phyloP scores from a whole-genome alignment of 2,797 vertebrate species.

The Danionella dracula region DNA sequence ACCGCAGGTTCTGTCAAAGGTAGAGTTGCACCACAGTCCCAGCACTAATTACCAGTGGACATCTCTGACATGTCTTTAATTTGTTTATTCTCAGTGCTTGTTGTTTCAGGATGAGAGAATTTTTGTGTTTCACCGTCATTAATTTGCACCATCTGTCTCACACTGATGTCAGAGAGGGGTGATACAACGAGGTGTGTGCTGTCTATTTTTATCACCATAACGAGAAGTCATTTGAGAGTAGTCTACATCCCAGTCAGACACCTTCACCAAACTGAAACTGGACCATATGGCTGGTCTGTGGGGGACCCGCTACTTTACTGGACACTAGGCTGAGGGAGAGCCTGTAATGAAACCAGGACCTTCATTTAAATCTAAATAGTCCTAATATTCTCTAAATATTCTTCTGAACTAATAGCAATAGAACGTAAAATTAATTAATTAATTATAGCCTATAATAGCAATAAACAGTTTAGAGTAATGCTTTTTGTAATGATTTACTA shows the following conservation, averaged over 20 bases:
- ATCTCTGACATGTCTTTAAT: conserved; percentile 19
- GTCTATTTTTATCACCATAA: conserved; percentile 74
- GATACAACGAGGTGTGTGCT: conserved; percentile 66
- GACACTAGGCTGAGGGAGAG: conserved; percentile 55
- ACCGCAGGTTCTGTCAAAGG: conserved; percentile 11
- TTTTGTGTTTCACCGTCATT: conserved; percentile 61
- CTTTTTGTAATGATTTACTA: too few relatives aligned
- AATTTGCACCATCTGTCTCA: conserved; percentile 70
- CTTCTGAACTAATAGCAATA: too few relatives aligned
- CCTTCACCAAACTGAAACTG: conserved; percentile 55
- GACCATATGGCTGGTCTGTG: conserved; percentile 67
- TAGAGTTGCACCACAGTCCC: conserved; percentile 19
- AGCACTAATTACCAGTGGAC: conserved; percentile 43
- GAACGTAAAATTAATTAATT: too few relatives aligned
- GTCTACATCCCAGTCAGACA: conserved; percentile 56
- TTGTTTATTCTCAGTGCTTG: conserved; percentile 47
- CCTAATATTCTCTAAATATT: too few relatives aligned
- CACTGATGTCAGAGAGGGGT: conserved; percentile 61
- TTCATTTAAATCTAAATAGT: too few relatives aligned
- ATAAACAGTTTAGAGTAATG: too few relatives aligned
- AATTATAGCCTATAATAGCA: too few relatives aligned
- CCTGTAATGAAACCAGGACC: conserved; percentile 41
- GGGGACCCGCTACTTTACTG: conserved; percentile 56
- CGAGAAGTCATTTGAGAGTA: conserved; percentile 64
- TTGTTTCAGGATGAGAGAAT: conserved; percentile 40